Conservation (phyloP, 2,888 invertebrate genomes). For the Spisula solida region DNA sequence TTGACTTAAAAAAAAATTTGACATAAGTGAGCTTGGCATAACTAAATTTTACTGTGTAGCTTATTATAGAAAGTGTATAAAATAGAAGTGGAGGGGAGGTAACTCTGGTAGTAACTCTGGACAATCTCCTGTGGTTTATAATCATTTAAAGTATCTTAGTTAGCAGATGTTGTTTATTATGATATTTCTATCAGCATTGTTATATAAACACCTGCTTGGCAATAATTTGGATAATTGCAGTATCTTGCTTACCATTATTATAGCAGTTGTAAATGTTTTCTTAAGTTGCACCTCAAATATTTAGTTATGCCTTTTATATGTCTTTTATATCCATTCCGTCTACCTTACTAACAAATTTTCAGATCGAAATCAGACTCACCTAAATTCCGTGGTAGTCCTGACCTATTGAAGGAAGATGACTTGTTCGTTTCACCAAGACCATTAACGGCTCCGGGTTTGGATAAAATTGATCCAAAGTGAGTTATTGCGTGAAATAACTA, state of each 20-base stretch:
- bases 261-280: neutral
- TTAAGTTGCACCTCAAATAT: neutral
- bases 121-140: too few species aligned
- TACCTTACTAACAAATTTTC: constrained; percentile 44
- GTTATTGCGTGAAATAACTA: constrained; percentile 33
- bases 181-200: constrained; percentile 3
- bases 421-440: constrained; percentile 66
- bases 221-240: neutral
- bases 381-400: constrained; percentile 66
- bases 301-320: neutral
- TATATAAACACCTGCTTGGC: neutral
- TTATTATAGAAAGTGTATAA: too few species aligned
- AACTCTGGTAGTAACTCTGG: too few species aligned
- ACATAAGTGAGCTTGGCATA: too few species aligned
- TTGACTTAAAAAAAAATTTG: too few species aligned
- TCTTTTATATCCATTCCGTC: neutral
- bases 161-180: neutral
- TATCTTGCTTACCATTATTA: neutral
- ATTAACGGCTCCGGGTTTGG: constrained; percentile 8
- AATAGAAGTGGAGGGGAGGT: too few species aligned
- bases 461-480: constrained; percentile 60
- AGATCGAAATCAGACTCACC: constrained; percentile 74
- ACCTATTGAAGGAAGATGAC: constrained; percentile 67
- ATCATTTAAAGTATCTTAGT: neutral
- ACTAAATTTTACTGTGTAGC: too few species aligned